phyloP scores from a whole-genome alignment of 2,888 invertebrate species.

The Pelosia muscerda region DNA sequence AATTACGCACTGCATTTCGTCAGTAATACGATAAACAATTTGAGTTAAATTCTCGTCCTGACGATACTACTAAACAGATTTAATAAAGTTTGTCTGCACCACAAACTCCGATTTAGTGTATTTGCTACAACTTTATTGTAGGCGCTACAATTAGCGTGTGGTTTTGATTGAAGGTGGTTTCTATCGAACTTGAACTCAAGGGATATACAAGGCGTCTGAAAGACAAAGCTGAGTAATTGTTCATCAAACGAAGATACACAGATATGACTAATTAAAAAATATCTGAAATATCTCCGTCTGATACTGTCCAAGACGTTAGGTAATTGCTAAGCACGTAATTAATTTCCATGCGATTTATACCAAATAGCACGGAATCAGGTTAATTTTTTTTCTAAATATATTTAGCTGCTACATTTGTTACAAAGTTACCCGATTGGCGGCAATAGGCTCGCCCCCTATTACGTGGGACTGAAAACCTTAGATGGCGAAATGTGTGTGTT shows the following conservation, averaged over 20 bases:
- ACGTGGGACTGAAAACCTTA: no score
- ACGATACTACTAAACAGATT: background rate
- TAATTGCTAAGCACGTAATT: no score
- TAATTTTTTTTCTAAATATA: no score
- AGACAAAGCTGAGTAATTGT: background rate
- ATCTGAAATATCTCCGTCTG: no score
- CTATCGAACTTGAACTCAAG: background rate
- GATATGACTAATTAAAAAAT: background rate
- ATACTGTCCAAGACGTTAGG: no score
- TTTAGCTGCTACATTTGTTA: no score
- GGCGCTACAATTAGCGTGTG: conserved; percentile 1
- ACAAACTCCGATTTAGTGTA: background rate
- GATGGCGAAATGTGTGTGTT: no score
- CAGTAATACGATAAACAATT: background rate
- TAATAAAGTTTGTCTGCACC: background rate
- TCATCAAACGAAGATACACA: background rate
- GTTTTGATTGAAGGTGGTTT: background rate
- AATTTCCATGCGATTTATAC: no score
- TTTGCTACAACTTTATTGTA: background rate
- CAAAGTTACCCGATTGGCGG: background rate
- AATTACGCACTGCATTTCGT: background rate
- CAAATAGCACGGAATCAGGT: no score
- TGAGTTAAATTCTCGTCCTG: background rate
- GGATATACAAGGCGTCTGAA: background rate
- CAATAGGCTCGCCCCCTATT: background rate